Percentiles rank a stretch among this genome's conserved stretches.
These are phyloP conservation scores for Cantharis rufa DNA, from an alignment of 2,888 invertebrate species.

Conservation along the genomic window DNA sequence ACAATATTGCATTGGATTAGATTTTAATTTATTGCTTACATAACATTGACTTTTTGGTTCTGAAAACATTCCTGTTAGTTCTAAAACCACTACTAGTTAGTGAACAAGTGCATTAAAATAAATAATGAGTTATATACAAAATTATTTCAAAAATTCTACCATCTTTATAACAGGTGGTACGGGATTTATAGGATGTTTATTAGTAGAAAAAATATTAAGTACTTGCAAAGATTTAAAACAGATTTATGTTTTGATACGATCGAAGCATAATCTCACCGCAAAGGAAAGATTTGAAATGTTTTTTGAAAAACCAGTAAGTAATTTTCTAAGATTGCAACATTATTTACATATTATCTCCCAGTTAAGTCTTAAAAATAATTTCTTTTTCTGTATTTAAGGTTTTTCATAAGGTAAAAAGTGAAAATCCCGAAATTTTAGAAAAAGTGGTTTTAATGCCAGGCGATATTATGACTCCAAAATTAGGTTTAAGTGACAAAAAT, in stretches of 20 bases:
- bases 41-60: no score
- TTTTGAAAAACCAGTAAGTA: constrained; percentile 35
- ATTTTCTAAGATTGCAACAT: neutral
- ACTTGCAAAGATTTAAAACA: constrained; percentile 46
- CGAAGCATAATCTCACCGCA: constrained; percentile 47
- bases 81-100: no score
- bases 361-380: neutral
- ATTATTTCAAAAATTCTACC: constrained; percentile 34
- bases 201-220: constrained; percentile 49
- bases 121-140: neutral
- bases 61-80: no score
- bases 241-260: constrained; percentile 46
- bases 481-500: constrained; percentile 57
- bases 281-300: constrained; percentile 57
- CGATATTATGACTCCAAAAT: constrained; percentile 55
- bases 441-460: constrained; percentile 61
- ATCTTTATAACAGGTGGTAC: constrained; percentile 72
- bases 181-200: constrained; percentile 48
- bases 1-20: no score
- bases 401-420: constrained; percentile 56
- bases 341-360: neutral
- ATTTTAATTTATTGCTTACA: no score
- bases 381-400: constrained; percentile 49
- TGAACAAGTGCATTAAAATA: no score
- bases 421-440: constrained; percentile 51